Evolutionary conservation across 2,888 invertebrate species (phyloP).

Genomic region (Cremastinae sp.): DNA sequence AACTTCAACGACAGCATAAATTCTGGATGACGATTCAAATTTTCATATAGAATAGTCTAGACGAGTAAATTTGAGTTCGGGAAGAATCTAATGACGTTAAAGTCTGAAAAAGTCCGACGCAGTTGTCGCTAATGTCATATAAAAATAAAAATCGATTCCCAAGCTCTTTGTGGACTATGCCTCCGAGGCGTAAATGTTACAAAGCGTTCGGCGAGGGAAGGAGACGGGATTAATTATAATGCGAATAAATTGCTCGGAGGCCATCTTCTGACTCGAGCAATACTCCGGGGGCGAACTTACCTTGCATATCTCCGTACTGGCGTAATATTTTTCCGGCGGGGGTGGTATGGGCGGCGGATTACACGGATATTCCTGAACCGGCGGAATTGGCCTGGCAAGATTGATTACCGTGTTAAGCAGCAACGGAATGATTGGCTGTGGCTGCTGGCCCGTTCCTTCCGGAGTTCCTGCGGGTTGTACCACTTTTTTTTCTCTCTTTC

Average conservation of each 20-base stretch:
- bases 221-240: constrained; percentile 59
- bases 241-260: constrained; percentile 56
- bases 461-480: constrained; percentile 69
- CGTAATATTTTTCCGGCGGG: constrained; percentile 87
- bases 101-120: constrained; percentile 34
- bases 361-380: constrained; percentile 76
- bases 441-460: constrained; percentile 66
- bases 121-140: constrained; percentile 33
- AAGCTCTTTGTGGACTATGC: constrained; percentile 10
- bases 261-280: constrained; percentile 36
- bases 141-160: constrained; percentile 11
- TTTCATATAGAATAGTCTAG: no score
- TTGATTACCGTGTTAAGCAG: constrained; percentile 77
- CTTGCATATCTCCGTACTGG: constrained; percentile 85
- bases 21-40: no score
- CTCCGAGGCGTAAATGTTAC: constrained; percentile 13
- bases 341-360: constrained; percentile 86
- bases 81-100: constrained; percentile 24
- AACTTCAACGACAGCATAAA: no score
- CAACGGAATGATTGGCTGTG: constrained; percentile 76
- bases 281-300: constrained; percentile 69
- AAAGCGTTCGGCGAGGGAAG: constrained; percentile 8
- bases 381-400: constrained; percentile 76
- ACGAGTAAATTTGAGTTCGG: constrained; percentile 22
- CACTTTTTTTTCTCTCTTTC: constrained; percentile 15